Conservation (phyloP, 2,113 vertebrate species). For the Meleagris gallopavo region DNA sequence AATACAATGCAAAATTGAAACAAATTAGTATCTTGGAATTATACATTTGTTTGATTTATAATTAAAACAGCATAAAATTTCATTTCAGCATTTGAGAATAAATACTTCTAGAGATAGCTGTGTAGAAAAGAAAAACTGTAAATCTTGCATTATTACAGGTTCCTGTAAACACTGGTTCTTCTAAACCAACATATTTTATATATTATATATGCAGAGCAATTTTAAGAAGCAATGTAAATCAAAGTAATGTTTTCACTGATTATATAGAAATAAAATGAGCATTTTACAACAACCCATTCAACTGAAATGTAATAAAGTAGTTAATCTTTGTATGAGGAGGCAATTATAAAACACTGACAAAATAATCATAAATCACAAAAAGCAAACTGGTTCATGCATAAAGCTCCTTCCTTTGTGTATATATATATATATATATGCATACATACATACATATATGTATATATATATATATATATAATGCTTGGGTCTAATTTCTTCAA, state of each 20-base stretch:
- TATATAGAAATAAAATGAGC: not conserved
- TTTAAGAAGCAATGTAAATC: not conserved
- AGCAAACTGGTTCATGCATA: not conserved
- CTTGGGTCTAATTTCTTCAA: not conserved
- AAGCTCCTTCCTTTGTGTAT: not conserved
- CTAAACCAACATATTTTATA: conserved; percentile 4
- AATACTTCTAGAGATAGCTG: conserved; percentile 11
- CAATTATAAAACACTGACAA: conserved; percentile 6
- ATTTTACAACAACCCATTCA: not conserved
- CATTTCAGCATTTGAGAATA: conserved; percentile 10
- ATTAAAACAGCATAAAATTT: conserved; percentile 47
- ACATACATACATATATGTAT: too few species aligned
- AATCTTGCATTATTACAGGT: conserved; percentile 26
- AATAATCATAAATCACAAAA: not conserved
- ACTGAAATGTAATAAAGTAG: not conserved
- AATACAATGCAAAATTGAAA: conserved; percentile 80
- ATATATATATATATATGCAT: not conserved
- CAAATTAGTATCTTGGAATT: conserved; percentile 71
- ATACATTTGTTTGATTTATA: conserved; percentile 63
- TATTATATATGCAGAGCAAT: not conserved
- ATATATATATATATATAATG: not conserved
- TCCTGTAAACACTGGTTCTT: conserved; percentile 11
- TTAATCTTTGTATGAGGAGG: not conserved
- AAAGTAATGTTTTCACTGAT: conserved; percentile 6
- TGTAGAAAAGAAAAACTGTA: conserved; percentile 28